These are phyloP conservation scores for Chaenocephalus aceratus DNA, from an alignment of 2,113 vertebrate species.

Conservation along the genomic window DNA sequence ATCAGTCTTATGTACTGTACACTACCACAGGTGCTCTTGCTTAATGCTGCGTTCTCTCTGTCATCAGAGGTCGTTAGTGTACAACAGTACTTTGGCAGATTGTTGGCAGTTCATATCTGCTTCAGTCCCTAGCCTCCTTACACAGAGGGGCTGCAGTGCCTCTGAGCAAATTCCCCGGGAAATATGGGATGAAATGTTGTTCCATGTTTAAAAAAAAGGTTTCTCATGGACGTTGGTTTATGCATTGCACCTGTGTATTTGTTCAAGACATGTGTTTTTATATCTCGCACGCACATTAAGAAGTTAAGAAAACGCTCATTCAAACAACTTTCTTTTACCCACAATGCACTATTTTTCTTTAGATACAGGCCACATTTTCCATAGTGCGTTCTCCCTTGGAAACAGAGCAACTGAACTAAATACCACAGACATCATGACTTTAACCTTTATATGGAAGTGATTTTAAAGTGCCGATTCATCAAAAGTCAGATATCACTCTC, in stretches of 20 bases:
- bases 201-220: constrained; percentile 20
- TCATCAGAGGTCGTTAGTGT: constrained; percentile 49
- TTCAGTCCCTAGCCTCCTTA: constrained; percentile 40
- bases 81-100: constrained; percentile 51
- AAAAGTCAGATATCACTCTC: background rate
- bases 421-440: constrained; percentile 62
- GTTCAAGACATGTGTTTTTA: constrained; percentile 13
- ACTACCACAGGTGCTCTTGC: constrained; percentile 26
- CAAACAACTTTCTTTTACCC: background rate
- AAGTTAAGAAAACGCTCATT: constrained; percentile 12
- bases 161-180: constrained; percentile 56
- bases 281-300: background rate
- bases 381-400: constrained; percentile 35
- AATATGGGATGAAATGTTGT: constrained; percentile 51
- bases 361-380: background rate
- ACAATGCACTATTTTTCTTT: background rate
- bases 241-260: constrained; percentile 40
- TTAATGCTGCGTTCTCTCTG: constrained; percentile 41
- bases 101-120: constrained; percentile 43
- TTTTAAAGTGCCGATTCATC: constrained; percentile 50
- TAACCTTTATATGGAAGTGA: constrained; percentile 63
- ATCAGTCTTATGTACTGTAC: constrained; percentile 20
- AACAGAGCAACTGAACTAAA: constrained; percentile 27
- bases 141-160: constrained; percentile 22
- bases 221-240: background rate